A percentile compares a stretch with the other conserved stretches of the same genome.
Evolutionary conservation across 2,888 invertebrate genomes (phyloP).

Genomic region (Hydrotaea cyrtoneurina): DNA sequence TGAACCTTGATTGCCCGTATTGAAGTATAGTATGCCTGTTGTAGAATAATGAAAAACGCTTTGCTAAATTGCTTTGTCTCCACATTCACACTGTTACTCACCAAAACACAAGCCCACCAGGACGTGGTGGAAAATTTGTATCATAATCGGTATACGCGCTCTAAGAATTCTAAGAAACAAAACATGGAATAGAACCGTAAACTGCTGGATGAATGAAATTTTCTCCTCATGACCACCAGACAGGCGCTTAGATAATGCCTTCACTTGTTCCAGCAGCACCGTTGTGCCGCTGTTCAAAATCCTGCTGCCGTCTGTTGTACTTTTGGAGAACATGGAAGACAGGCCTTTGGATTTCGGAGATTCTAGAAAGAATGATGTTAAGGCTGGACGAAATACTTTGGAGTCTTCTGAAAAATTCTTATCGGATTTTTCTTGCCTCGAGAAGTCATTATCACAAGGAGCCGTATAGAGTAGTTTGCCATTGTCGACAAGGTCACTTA

Average conservation of each 20-base stretch:
- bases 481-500: constrained; percentile 83
- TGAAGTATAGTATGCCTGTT: constrained; percentile 84
- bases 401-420: constrained; percentile 68
- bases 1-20: constrained; percentile 84
- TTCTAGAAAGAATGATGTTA: constrained; percentile 68
- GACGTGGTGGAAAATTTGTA: constrained; percentile 84
- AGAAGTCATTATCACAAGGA: constrained; percentile 34
- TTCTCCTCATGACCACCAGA: constrained; percentile 80
- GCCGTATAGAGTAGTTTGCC: constrained; percentile 81
- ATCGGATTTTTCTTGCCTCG: background rate
- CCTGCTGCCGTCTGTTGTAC: constrained; percentile 71
- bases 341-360: constrained; percentile 51
- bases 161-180: constrained; percentile 84
- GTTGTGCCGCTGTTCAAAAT: constrained; percentile 71
- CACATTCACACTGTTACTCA: constrained; percentile 59
- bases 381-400: constrained; percentile 78
- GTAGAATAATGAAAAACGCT: too few species aligned
- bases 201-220: constrained; percentile 83
- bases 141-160: constrained; percentile 83
- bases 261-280: constrained; percentile 82
- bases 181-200: constrained; percentile 83
- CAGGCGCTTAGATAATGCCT: constrained; percentile 80
- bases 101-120: constrained; percentile 83
- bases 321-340: background rate
- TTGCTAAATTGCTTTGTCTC: background rate